A percentile compares a stretch with the other conserved stretches of the same genome.
Conservation (phyloP, 2,888 invertebrate genomes). For the Alloplasta piceator region DNA sequence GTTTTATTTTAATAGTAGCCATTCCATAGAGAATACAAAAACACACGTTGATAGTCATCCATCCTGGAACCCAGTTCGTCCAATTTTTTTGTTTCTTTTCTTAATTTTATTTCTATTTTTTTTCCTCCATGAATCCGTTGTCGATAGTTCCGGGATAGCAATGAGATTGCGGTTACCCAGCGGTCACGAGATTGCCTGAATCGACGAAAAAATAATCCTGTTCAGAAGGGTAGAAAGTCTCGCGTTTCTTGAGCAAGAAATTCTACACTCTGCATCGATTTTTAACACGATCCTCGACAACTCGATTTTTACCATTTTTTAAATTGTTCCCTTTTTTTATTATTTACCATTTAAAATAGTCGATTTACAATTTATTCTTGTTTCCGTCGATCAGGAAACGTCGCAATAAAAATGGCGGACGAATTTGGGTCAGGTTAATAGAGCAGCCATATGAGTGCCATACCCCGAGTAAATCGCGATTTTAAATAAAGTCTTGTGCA, state of each 20-base stretch:
- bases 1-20: conserved; percentile 77
- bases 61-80: conserved; percentile 72
- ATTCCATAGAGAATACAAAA: conserved; percentile 78
- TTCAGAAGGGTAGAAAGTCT: conserved; percentile 31
- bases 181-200: conserved; percentile 34
- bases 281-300: conserved; percentile 31
- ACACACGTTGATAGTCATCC: conserved; percentile 77
- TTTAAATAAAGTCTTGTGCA: conserved; percentile 69
- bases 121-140: conserved; percentile 16
- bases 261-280: conserved; percentile 48
- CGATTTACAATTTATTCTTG: conserved; percentile 9
- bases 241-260: conserved; percentile 53
- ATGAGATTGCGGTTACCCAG: conserved; percentile 50
- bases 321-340: conserved; percentile 16
- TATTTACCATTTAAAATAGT: conserved; percentile 1
- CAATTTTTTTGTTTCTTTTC: conserved; percentile 39
- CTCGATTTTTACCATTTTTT: conserved; percentile 26
- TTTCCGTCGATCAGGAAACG: conserved; percentile 14
- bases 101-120: conserved; percentile 8
- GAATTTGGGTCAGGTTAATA: conserved; percentile 68
- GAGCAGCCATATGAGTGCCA: conserved; percentile 83
- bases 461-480: conserved; percentile 74
- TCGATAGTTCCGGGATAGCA: conserved; percentile 49
- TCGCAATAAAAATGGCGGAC: conserved; percentile 53
- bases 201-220: conserved; percentile 16